These are phyloP conservation scores for Apoderus coryli DNA, from an alignment of 2,888 invertebrate genomes.

Conservation along the genomic window DNA sequence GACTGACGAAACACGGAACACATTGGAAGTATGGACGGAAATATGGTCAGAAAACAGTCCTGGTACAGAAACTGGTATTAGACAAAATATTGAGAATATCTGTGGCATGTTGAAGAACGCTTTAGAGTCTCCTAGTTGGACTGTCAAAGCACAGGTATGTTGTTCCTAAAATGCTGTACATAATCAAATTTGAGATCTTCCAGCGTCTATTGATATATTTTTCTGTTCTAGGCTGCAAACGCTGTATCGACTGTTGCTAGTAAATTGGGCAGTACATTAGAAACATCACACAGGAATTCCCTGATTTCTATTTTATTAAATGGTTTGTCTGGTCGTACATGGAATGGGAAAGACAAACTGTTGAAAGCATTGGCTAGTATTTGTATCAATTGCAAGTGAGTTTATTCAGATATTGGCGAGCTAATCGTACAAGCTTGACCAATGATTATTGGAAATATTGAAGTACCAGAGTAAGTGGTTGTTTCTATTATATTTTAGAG, in stretches of 20 bases:
- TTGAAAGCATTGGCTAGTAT: constrained; percentile 63
- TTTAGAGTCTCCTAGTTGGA: constrained; percentile 75
- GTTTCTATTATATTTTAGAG: constrained; percentile 22
- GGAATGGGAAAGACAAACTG: constrained; percentile 78
- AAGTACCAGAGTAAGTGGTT: neutral
- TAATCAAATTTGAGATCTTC: constrained; percentile 1
- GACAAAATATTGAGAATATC: constrained; percentile 59
- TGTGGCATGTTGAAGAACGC: constrained; percentile 53
- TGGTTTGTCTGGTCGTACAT: constrained; percentile 69
- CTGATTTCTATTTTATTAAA: constrained; percentile 49
- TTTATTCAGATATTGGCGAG: no score
- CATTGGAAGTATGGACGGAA: constrained; percentile 69
- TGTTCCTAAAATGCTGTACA: constrained; percentile 1
- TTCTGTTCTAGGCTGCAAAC: constrained; percentile 49
- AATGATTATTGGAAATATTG: no score
- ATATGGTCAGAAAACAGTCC: constrained; percentile 81
- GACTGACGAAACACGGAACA: constrained; percentile 46
- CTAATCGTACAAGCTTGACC: no score
- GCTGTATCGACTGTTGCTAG: constrained; percentile 67
- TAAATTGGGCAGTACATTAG: constrained; percentile 49
- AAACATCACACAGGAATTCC: constrained; percentile 45
- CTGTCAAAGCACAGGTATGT: constrained; percentile 64
- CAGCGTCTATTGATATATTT: no score
- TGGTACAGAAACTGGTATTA: constrained; percentile 69
- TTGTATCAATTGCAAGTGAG: constrained; percentile 52